A percentile compares a stretch with the other conserved stretches of the same genome.
Evolutionary conservation across 2,797 vertebrate species (phyloP).

Genomic region (Gambelia wislizenii): DNA sequence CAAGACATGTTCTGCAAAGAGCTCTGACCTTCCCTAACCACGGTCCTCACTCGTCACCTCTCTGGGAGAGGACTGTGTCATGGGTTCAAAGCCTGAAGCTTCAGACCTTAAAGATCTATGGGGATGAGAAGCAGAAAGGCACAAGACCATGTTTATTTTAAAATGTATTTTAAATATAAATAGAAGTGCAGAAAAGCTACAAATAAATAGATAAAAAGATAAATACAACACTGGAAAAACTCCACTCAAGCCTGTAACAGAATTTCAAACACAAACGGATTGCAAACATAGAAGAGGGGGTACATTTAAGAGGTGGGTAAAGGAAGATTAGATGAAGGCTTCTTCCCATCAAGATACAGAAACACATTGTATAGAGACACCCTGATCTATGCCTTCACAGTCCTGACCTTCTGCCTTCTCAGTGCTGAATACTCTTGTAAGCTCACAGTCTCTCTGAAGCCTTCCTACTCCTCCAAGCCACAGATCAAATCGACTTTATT

Average conservation of each 20-base stretch:
- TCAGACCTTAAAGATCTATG: not conserved
- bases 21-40: not conserved
- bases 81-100: not conserved
- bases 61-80: not conserved
- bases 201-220: slow-evolving; percentile 53
- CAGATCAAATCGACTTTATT: not conserved
- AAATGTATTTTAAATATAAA: slow-evolving; percentile 37
- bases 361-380: not conserved
- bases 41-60: too few species aligned
- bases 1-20: not conserved
- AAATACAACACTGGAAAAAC: slow-evolving; percentile 31
- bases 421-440: not conserved
- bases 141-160: not conserved
- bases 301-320: not conserved
- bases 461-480: not conserved
- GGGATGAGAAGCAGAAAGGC: not conserved
- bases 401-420: not conserved
- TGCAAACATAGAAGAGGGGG: not conserved
- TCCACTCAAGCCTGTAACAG: slow-evolving; percentile 11
- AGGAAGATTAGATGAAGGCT: not conserved
- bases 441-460: not conserved
- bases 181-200: not conserved
- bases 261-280: slow-evolving; percentile 22
- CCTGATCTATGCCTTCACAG: not conserved
- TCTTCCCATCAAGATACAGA: not conserved